Evolutionary conservation across 2,797 vertebrate genomes (phyloP), one percentile per base, ranked within the genome.

Genomic region (Serranus cabrilla): DNA sequence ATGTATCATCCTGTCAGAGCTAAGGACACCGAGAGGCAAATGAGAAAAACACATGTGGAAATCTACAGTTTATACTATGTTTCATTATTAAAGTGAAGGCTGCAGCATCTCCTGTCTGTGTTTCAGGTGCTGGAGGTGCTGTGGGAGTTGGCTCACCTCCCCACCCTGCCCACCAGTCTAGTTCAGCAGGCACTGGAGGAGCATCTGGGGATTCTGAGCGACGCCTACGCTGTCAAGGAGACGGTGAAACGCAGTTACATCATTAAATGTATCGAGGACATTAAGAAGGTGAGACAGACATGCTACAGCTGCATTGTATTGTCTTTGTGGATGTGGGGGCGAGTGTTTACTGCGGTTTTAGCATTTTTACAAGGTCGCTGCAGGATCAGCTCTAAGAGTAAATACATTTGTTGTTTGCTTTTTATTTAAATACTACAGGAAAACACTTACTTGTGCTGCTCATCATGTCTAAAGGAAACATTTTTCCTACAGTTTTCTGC

Each of bases 181-280:
- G 97, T 99, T 78, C 97, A 99, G 92, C 98, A 98, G 92, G 98
- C 98, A 2, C 72, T 99, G 91, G 97, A 99, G 90, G 98, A 99
- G 43, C 98, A 99, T 84, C 94, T 99, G 89, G 96, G 97, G 58
- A 99, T 99, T 81, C 96, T 99, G 74, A 99, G 98, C 23, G 98
- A 99, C 20, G 97, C 98, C 1, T 99, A 99, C 4, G 97, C 98
- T 3, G 98, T 99, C 82, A 99, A 99, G 88, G 98, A 99, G 87
- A 95, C 96, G 0, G 90, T 99, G 78, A 99, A 99, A 90, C 96
- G 96, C 90, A 97, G 92, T 89, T 99, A 99, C 93, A 99, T 99
- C 91, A 98, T 99, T 87, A 99, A 99, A 85, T 99, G 98, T 91
- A 99, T 99, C 62, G 98, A 99, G 86, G 98, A 99, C 88, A 99